Evolutionary conservation across 2,888 invertebrate genomes (phyloP), one percentile per base, ranked within the genome.

Genomic region (Mamestra brassicae): DNA sequence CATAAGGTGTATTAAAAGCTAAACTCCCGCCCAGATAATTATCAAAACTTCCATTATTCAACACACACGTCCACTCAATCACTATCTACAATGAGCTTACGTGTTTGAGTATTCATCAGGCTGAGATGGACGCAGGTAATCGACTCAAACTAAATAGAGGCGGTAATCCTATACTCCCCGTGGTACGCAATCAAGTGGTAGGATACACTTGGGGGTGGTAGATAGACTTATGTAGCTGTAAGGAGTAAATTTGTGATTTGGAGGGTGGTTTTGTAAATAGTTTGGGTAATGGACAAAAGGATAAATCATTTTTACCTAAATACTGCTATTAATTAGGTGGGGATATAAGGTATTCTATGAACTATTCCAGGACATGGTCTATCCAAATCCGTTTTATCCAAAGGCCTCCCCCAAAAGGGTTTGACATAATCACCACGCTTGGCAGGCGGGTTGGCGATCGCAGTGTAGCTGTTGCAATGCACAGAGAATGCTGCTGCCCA

Each of bases 121-220:
- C 17, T 52, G 38, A 60, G 66, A 62, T 47, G 58, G 82, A 65
- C 64, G 15, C 65, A 36, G 65, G 47, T 83, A 80, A 83, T 83
- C 57, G 58, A 73, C 42, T 58, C 74, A 50, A 66, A 80, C 74
- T 80, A 83, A 80, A 73, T 69, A 73, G 62, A 50, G 54, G 36
- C 61, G 6, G 84, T 80, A 80, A 83, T 83, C 61, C 62, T 62
- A 73, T 73, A 58, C 13, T 74, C 80, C 65, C 65, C 0, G 26
- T 45, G 80, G 68, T 58, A 66, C 54, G 84, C 84, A 80, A 80
- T 80, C 80, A 80, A 83, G 57, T 69, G 58, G 17, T 11, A 2
- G 61, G 55, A 74, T 69, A 36, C 74, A 50, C 34, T 47, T 67
- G 77, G 34, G 26, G 34, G 47, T 55, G 50, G 13, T 11, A 50